Percentiles rank a stretch among this genome's conserved stretches.
phyloP scores from a whole-genome alignment of 2,797 vertebrate genomes.

The Rhadinocentrus ornatus region DNA sequence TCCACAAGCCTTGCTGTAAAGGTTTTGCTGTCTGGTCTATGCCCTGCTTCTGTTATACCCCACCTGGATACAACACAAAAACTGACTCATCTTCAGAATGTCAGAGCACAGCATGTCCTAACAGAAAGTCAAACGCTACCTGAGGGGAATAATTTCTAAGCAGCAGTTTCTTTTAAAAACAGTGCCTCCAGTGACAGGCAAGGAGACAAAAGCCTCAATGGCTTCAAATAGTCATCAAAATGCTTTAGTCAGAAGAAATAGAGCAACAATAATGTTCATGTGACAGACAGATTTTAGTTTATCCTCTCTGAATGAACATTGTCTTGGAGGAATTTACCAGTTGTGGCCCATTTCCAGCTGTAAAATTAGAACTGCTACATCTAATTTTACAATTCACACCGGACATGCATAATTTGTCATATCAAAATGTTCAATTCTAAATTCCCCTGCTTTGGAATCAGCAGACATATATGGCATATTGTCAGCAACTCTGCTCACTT shows the following conservation, averaged over 20 bases:
- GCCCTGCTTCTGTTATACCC: conserved; percentile 32
- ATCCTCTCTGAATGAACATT: background rate
- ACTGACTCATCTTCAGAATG: conserved; percentile 28
- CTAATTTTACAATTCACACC: background rate
- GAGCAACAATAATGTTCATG: background rate
- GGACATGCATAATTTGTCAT: background rate
- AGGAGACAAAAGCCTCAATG: background rate
- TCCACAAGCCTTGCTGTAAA: conserved; percentile 32
- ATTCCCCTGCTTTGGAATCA: background rate
- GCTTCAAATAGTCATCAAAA: background rate
- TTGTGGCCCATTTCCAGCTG: background rate
- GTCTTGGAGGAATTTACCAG: background rate
- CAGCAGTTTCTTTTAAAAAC: background rate
- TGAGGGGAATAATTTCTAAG: conserved; percentile 5
- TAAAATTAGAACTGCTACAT: background rate
- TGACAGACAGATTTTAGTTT: conserved; percentile 1
- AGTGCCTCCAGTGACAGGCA: background rate
- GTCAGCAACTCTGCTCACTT: background rate
- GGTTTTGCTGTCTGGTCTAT: conserved; percentile 31
- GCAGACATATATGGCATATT: background rate
- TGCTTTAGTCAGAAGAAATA: background rate
- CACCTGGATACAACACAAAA: conserved; percentile 29
- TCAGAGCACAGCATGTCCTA: conserved; percentile 30
- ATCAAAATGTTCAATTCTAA: background rate
- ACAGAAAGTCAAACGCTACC: conserved; percentile 13